A percentile compares a stretch with the other conserved stretches of the same genome.
Conservation (phyloP, 2,888 invertebrate genomes). For the Lasiommata megera region DNA sequence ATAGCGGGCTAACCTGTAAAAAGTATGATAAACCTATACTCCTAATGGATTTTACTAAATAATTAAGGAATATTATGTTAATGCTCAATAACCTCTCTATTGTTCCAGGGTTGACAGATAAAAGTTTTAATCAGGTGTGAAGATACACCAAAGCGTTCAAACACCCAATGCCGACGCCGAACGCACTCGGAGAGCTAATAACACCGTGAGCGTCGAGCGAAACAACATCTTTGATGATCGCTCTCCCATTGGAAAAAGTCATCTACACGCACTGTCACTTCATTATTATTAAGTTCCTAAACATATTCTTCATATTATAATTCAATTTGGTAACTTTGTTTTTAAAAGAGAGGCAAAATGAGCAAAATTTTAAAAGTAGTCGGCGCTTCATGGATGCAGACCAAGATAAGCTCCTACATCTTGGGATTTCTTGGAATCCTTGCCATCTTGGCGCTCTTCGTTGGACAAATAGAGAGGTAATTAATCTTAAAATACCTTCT, state of each 20-base stretch:
- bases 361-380: conserved; percentile 88
- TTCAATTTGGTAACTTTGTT: conserved; percentile 36
- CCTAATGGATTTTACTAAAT: too few relatives aligned
- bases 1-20: too few relatives aligned
- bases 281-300: conserved; percentile 79
- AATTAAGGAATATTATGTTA: too few relatives aligned
- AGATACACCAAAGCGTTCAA: conserved; percentile 44
- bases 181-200: conserved; percentile 47
- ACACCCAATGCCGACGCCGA: conserved; percentile 62
- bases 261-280: conserved; percentile 78
- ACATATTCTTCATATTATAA: conserved; percentile 78
- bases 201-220: conserved; percentile 55
- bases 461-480: conserved; percentile 86
- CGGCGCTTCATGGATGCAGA: conserved; percentile 89
- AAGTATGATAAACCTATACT: too few relatives aligned
- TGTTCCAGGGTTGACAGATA: conserved; percentile 70
- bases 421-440: conserved; percentile 85
- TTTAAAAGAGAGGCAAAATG: conserved; percentile 49
- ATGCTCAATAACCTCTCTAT: conserved; percentile 36
- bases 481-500: conserved; percentile 31
- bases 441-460: conserved; percentile 85
- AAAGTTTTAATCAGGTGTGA: conserved; percentile 49
- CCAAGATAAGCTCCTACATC: conserved; percentile 87
- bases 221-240: conserved; percentile 70
- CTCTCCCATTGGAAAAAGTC: conserved; percentile 66